These are phyloP conservation scores for Epistrophe eligans DNA, from an alignment of 2,888 invertebrate species.

Conservation along the genomic window DNA sequence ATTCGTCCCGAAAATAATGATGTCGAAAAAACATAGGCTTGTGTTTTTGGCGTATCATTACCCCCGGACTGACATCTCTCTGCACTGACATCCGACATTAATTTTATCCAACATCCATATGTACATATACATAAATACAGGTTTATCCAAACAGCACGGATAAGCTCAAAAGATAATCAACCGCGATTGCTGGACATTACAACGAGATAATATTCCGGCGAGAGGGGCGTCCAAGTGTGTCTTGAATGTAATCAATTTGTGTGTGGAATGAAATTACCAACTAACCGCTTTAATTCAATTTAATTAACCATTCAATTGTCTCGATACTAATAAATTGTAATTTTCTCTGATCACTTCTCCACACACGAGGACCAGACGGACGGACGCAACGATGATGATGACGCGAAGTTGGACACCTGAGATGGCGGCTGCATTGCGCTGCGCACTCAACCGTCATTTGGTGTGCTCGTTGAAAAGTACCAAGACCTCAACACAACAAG, in stretches of 20 bases:
- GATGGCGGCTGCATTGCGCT: constrained; percentile 6
- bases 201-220: not conserved
- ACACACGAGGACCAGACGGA: not conserved
- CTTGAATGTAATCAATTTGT: constrained; percentile 64
- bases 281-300: constrained; percentile 67
- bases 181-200: not conserved
- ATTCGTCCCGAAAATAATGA: constrained; percentile 68
- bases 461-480: constrained; percentile 47
- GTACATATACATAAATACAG: not conserved
- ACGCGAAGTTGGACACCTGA: constrained; percentile 52
- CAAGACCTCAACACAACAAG: constrained; percentile 55
- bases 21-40: constrained; percentile 49
- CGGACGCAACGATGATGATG: not conserved
- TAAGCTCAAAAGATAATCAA: constrained; percentile 23
- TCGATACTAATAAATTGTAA: constrained; percentile 68
- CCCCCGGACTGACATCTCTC: constrained; percentile 60
- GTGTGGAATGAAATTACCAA: constrained; percentile 54
- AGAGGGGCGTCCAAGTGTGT: constrained; percentile 17
- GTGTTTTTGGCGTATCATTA: constrained; percentile 65
- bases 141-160: constrained; percentile 23
- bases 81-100: constrained; percentile 72
- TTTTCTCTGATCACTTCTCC: constrained; percentile 34
- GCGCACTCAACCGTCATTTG: constrained; percentile 39
- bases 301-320: constrained; percentile 73
- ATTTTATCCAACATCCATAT: constrained; percentile 64